Base-by-base conservation (phyloP, 2,888 invertebrate genomes). In the Odontocerum albicorne region DNA sequence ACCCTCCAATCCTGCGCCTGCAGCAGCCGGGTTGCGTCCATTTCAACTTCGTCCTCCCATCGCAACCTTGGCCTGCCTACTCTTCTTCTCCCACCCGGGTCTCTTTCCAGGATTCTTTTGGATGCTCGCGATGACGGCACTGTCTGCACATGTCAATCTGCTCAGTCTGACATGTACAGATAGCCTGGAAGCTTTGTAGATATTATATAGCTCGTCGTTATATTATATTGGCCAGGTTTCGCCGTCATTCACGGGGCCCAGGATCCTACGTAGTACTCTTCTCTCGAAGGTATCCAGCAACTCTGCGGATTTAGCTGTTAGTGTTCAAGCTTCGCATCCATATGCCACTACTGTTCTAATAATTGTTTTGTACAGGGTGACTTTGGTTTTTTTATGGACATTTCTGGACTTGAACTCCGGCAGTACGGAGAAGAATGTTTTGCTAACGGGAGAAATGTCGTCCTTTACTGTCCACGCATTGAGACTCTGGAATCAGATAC, bases 391-490 rank as follows among this genome's bases (percentile, higher is more conserved):
- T 39, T 6, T 39, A 16, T 39, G 19, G 17, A 39, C 39, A 17
- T n/a, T 39, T 39, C 17, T 39, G 13, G 39, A 39, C 16, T 39
- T 39, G 17, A 39, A 16, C 19, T 15, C 19, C n/a, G 39, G 39
- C 4, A 39, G 39, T 6, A 39, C 15, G 7, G 39, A 39, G n/a
- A 39, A 39, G 39, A 39, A 39, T 39, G 19, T 17, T 39, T 17
- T 39, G 39, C 16, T 39, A 8, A 4, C 39, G 7, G 39, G 4
- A 15, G 39, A n/a, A n/a, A n/a, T n/a, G n/a, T n/a, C n/a, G n/a
- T n/a, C n/a, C n/a, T n/a, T n/a, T n/a, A n/a, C n/a, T n/a, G n/a
- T n/a, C n/a, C n/a, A n/a, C n/a, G n/a, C n/a, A n/a, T n/a, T n/a
- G n/a, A n/a, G n/a, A n/a, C n/a, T n/a, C n/a, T n/a, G n/a, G n/a